A percentile compares a stretch with the other conserved stretches of the same genome.
Evolutionary conservation across 2,113 vertebrate genomes (phyloP).

Genomic region (Grallaria varia): DNA sequence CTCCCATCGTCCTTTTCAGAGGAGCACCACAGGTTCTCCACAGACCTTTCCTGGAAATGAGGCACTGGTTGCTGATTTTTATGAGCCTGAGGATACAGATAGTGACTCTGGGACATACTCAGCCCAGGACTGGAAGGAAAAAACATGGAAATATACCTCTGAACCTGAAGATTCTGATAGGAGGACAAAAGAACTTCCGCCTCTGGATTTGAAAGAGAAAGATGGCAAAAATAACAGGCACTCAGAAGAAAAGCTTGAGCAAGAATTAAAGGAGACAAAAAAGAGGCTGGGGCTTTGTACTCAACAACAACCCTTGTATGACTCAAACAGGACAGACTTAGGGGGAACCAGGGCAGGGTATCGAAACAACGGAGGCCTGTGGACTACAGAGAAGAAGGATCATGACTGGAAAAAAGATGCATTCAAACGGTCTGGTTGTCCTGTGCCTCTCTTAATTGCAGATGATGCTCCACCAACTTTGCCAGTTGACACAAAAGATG

Average conservation of each 20-base stretch:
- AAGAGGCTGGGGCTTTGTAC: slow-evolving; percentile 30
- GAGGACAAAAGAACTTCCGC: background rate
- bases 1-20: slow-evolving; percentile 27
- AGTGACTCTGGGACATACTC: background rate
- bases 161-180: background rate
- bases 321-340: background rate
- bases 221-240: background rate
- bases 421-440: background rate
- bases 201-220: background rate
- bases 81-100: background rate
- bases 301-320: slow-evolving; percentile 20
- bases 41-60: background rate
- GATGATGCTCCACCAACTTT: background rate
- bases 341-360: background rate
- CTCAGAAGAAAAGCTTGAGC: background rate
- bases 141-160: background rate
- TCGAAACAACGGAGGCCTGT: fast-evolving
- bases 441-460: background rate
- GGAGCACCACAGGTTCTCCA: background rate
- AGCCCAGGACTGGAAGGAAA: background rate
- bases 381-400: background rate
- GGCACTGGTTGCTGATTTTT: background rate
- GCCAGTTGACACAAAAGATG: background rate
- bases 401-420: background rate
- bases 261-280: slow-evolving; percentile 7